Evolutionary conservation across 2,797 vertebrate species (phyloP).

Genomic region (Phoebastria nigripes): DNA sequence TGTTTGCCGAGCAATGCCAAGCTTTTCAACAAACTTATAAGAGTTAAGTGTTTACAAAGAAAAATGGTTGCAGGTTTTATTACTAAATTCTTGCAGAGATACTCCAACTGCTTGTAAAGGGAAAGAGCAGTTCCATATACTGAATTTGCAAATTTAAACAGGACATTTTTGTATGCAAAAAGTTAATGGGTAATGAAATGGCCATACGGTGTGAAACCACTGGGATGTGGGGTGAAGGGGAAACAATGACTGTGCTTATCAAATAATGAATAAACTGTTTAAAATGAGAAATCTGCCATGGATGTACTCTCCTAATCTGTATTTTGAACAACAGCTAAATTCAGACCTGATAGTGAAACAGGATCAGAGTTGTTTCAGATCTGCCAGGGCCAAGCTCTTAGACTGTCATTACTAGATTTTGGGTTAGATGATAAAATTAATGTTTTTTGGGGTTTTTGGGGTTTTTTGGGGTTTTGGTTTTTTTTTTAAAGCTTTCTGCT

Average conservation of each 20-base stretch:
- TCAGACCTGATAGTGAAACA: background rate
- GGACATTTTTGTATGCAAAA: background rate
- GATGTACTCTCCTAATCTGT: background rate
- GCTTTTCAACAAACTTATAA: background rate
- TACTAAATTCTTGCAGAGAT: background rate
- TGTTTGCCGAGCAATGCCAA: background rate
- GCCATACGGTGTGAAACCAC: background rate
- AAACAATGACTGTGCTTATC: background rate
- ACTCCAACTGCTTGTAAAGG: background rate
- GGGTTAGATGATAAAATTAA: background rate
- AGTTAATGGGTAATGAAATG: accelerated
- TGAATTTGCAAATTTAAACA: background rate
- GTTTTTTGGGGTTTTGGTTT: too few species aligned
- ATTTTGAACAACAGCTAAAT: background rate
- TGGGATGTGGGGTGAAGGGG: background rate
- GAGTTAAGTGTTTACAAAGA: background rate
- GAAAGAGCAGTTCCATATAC: background rate
- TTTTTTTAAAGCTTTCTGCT: background rate
- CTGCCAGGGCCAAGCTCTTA: background rate
- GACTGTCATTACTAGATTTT: background rate
- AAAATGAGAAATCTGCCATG: background rate
- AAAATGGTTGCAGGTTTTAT: background rate
- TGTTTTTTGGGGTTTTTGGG: too few species aligned
- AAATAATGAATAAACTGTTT: background rate
- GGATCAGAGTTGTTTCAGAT: background rate